Evolutionary conservation across 2,888 invertebrate genomes (phyloP), one percentile per base, ranked within the genome.

Genomic region (Tinea pellionella): DNA sequence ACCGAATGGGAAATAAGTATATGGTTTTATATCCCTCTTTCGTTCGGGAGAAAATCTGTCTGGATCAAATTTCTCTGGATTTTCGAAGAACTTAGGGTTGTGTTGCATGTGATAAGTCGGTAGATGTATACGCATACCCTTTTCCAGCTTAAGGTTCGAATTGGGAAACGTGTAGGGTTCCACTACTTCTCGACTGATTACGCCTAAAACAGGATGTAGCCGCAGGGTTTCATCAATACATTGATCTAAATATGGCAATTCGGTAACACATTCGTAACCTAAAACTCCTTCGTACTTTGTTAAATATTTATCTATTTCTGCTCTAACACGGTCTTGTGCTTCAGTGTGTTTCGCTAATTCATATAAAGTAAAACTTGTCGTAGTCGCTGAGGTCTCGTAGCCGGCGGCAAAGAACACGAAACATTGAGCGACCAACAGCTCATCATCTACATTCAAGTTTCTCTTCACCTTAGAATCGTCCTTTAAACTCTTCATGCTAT

Each of bases 391-490:
- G 0, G 79, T 78, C 15, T 80, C 80, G 55, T 68, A 80, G 0
- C 80, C 80, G 18, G 77, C 79, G 0, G 68, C 69, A 32, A 78
- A 80, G 60, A 91, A 90, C 0, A 88, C 68, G 30, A 89, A 78
- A 9, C 81, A 75, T 61, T 89, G 89, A 0, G 88, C 83, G 0
- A 78, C 77, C 29, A 88, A 62, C 61, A 84, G 70, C 6, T 78
- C 68, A 8, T 76, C 61, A 0, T 73, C 71, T 11, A 84, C 57
- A 0, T 71, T 69, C 11, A 85, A 47, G n/a, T 59, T 29, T n/a
- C 24, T 42, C 11, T 59, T 61, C 1, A 60, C 55, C 9, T 16
- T 61, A 0, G 16, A 32, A 3, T 58, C 64, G 1, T 37, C 56
- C n/a, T 63, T 62, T 64, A 71, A 64, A 41, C 73, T 75, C 0